These are phyloP conservation scores for Cheilosia impressa DNA, from an alignment of 2,888 invertebrate genomes.

Conservation along the genomic window DNA sequence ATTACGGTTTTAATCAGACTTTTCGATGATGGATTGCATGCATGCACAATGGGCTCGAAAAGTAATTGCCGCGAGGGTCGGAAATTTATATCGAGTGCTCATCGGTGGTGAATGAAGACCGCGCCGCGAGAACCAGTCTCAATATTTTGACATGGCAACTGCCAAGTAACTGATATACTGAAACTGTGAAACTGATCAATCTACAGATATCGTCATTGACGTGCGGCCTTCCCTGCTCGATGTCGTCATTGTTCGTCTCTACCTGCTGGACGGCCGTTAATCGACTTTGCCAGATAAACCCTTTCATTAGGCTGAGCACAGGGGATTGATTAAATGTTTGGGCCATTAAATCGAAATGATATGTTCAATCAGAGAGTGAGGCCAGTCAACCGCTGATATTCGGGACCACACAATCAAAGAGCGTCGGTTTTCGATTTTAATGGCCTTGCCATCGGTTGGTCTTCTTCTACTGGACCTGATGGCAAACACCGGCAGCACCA, in stretches of 20 bases:
- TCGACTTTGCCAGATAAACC: conserved; percentile 53
- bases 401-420: conserved; percentile 55
- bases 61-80: conserved; percentile 48
- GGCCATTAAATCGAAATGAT: conserved; percentile 59
- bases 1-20: conserved; percentile 57
- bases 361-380: conserved; percentile 38
- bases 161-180: conserved; percentile 37
- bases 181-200: conserved; percentile 62
- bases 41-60: conserved; percentile 35
- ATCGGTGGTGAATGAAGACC: background rate
- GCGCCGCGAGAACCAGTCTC: background rate
- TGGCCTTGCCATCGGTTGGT: conserved; percentile 20
- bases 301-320: conserved; percentile 34
- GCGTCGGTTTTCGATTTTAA: conserved; percentile 17
- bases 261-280: conserved; percentile 14
- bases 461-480: background rate
- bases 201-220: conserved; percentile 53
- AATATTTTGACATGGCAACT: conserved; percentile 57
- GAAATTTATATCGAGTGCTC: conserved; percentile 17
- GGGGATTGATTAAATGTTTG: conserved; percentile 65
- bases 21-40: conserved; percentile 58
- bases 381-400: conserved; percentile 27
- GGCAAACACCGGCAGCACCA: conserved; percentile 40
- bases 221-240: conserved; percentile 28
- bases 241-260: background rate